phyloP scores from a whole-genome alignment of 2,888 invertebrate species.

The Psylliodes chrysocephalus region DNA sequence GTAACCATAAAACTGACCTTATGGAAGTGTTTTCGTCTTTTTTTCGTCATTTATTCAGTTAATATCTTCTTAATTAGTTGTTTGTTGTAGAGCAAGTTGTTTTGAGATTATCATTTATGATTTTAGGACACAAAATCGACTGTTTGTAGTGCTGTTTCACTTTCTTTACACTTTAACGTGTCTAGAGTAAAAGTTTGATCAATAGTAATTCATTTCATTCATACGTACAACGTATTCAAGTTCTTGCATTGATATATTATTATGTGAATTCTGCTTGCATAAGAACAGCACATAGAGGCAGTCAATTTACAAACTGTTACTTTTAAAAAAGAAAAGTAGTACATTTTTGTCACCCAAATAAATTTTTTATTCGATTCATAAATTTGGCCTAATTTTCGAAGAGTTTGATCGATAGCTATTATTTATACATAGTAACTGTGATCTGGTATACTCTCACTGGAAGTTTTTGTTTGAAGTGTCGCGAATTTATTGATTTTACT shows the following conservation, averaged over 20 bases:
- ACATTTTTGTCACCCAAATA: background rate
- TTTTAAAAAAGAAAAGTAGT: background rate
- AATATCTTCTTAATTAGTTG: background rate
- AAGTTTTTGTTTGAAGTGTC: background rate
- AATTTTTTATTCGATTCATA: constrained; percentile 8
- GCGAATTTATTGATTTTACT: background rate
- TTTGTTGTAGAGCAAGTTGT: too few relatives aligned
- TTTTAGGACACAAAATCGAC: background rate
- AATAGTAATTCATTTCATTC: background rate
- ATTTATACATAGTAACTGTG: constrained; percentile 12
- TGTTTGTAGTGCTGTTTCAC: background rate
- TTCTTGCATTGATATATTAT: too few relatives aligned
- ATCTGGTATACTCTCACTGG: background rate
- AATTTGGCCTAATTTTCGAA: constrained; percentile 10
- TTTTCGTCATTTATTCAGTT: constrained; percentile 22
- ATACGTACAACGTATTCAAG: too few relatives aligned
- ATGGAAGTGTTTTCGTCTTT: constrained; percentile 11
- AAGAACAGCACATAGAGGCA: too few relatives aligned
- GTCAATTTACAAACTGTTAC: background rate
- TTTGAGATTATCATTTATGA: background rate
- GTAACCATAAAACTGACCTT: constrained; percentile 5
- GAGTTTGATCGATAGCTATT: constrained; percentile 11
- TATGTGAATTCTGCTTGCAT: too few relatives aligned
- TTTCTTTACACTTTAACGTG: background rate
- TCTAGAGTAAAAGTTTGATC: constrained; percentile 9